A percentile compares a stretch with the other conserved stretches of the same genome.
Conservation (phyloP, 2,888 invertebrate genomes). For the Hydrotaea diabolus region DNA sequence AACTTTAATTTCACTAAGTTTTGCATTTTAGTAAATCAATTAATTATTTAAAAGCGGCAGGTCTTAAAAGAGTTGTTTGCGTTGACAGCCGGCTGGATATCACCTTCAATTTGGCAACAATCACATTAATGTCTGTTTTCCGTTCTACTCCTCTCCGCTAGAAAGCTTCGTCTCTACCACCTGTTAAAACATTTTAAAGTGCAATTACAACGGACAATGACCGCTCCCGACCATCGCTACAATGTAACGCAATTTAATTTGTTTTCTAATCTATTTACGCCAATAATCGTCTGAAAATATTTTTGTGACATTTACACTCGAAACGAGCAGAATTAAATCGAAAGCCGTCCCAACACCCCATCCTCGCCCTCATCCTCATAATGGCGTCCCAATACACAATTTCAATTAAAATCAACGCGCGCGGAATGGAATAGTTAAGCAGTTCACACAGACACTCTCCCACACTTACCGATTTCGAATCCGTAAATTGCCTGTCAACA, state of each 20-base stretch:
- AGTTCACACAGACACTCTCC: not conserved
- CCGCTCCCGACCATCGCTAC: not conserved
- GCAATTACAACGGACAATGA: not conserved
- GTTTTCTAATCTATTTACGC: conserved; percentile 14
- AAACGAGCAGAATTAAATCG: not conserved
- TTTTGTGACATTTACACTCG: not conserved
- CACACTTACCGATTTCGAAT: not conserved
- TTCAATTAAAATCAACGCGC: not conserved
- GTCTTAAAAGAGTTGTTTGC: too few species aligned
- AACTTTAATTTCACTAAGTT: too few species aligned
- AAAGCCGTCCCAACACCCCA: not conserved
- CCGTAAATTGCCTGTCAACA: conserved; percentile 7
- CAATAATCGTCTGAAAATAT: conserved; percentile 1
- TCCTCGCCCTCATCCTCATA: not conserved
- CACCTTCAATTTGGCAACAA: too few species aligned
- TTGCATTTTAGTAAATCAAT: too few species aligned
- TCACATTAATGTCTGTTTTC: too few species aligned
- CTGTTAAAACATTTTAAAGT: not conserved
- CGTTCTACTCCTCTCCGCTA: too few species aligned
- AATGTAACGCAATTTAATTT: not conserved
- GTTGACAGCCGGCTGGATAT: too few species aligned
- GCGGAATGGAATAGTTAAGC: not conserved
- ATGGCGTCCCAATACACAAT: not conserved
- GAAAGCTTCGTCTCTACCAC: too few species aligned
- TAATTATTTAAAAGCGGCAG: too few species aligned